phyloP scores from a whole-genome alignment of 2,113 vertebrate genomes.

The Gallinago media region DNA sequence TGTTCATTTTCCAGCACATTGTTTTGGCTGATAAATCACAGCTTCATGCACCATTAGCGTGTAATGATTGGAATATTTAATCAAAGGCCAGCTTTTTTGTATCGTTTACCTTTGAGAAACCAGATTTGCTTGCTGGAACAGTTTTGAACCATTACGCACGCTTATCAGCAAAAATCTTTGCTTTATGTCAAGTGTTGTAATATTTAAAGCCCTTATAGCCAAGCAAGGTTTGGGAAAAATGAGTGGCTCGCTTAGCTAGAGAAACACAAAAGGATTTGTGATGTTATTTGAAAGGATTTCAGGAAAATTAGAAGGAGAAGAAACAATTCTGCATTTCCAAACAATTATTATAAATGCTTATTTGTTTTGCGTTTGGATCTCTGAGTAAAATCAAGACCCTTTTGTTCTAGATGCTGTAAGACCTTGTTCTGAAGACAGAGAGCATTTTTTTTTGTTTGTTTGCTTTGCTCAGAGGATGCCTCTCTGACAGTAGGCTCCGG shows the following conservation, averaged over 20 bases:
- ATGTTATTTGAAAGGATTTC: neutral
- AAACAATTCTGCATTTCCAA: slow-evolving; percentile 15
- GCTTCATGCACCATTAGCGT: slow-evolving; percentile 71
- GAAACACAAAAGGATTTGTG: slow-evolving; percentile 6
- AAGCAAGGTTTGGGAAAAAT: slow-evolving; percentile 21
- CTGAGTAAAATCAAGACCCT: neutral
- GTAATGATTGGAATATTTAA: slow-evolving; percentile 74
- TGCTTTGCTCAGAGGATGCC: neutral
- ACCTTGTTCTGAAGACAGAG: neutral
- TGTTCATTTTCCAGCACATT: slow-evolving; percentile 64
- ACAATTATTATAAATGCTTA: neutral
- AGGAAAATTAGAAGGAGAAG: neutral
- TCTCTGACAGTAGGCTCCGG: neutral
- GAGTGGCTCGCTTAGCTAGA: neutral
- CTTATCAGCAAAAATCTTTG: slow-evolving; percentile 41
- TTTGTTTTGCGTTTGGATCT: neutral
- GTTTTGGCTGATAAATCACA: slow-evolving; percentile 77
- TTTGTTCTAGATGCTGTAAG: neutral
- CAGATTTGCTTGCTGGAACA: slow-evolving; percentile 74
- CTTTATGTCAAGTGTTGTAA: slow-evolving; percentile 42
- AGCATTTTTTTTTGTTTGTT: neutral
- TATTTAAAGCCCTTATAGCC: slow-evolving; percentile 9
- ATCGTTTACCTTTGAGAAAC: slow-evolving; percentile 68
- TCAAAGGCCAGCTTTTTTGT: slow-evolving; percentile 73
- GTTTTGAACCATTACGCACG: slow-evolving; percentile 59